These are phyloP conservation scores for Drosophila setifemur DNA, from an alignment of 1,140 invertebrate genomes.

Conservation along the genomic window DNA sequence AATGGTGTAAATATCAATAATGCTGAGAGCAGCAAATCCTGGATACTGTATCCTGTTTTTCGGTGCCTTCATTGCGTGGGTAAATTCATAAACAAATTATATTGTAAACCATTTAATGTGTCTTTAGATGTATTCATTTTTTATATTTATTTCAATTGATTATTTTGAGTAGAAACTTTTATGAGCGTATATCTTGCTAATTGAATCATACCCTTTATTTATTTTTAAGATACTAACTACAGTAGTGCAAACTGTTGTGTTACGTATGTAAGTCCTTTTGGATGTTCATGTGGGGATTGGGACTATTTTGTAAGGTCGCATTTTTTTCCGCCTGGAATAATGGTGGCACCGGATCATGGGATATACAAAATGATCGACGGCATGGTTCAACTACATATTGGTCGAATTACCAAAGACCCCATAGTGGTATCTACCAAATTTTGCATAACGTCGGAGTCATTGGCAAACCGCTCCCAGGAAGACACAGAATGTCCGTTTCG, in stretches of 20 bases:
- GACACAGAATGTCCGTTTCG: no score
- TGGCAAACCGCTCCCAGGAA: no score
- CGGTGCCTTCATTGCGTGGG: conserved; percentile 15
- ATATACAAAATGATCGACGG: conserved; percentile 23
- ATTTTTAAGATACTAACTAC: no score
- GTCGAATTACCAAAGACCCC: no score
- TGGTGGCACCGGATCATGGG: conserved; percentile 5
- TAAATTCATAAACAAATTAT: no score
- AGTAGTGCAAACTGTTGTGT: conserved; percentile 14
- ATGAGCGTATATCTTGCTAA: no score
- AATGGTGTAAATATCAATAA: not conserved
- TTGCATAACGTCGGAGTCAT: not conserved
- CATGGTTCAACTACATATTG: conserved; percentile 6
- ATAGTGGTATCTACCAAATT: no score
- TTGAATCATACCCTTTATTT: no score
- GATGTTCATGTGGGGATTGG: not conserved
- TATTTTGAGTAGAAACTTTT: no score
- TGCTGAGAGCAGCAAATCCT: conserved; percentile 7
- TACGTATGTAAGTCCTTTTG: not conserved
- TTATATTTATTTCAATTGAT: no score
- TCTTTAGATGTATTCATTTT: no score
- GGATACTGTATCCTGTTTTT: conserved; percentile 6
- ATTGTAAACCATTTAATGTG: no score
- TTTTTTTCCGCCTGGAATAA: not conserved
- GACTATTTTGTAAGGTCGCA: not conserved